Conservation (phyloP, 2,888 invertebrate genomes). For the Cepaea hortensis region DNA sequence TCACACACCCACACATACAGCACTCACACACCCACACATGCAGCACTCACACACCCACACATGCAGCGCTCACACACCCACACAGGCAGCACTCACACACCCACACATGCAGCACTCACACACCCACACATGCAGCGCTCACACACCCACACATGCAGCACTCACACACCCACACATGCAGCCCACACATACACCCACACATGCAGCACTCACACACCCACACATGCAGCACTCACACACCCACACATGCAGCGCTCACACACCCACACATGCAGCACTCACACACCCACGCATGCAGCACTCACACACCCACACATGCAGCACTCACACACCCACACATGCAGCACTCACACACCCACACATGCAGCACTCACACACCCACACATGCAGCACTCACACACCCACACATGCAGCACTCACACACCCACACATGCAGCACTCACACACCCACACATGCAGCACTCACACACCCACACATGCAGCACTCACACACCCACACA, state of each 20-base stretch:
- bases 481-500: not conserved
- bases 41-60: not conserved
- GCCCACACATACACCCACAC: not conserved
- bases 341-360: not conserved
- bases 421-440: too few relatives aligned
- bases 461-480: not conserved
- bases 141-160: not conserved
- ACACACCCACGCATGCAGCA: not conserved
- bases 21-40: not conserved
- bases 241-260: not conserved
- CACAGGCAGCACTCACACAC: not conserved
- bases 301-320: not conserved
- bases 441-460: not conserved
- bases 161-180: not conserved
- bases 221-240: not conserved
- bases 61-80: not conserved
- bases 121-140: not conserved
- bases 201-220: not conserved
- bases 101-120: not conserved
- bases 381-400: not conserved
- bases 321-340: not conserved
- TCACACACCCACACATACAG: not conserved
- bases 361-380: not conserved
- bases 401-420: too few relatives aligned
- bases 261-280: not conserved